Conservation (phyloP, 2,888 invertebrate species). For the Lordiphosa andalusiaca region DNA sequence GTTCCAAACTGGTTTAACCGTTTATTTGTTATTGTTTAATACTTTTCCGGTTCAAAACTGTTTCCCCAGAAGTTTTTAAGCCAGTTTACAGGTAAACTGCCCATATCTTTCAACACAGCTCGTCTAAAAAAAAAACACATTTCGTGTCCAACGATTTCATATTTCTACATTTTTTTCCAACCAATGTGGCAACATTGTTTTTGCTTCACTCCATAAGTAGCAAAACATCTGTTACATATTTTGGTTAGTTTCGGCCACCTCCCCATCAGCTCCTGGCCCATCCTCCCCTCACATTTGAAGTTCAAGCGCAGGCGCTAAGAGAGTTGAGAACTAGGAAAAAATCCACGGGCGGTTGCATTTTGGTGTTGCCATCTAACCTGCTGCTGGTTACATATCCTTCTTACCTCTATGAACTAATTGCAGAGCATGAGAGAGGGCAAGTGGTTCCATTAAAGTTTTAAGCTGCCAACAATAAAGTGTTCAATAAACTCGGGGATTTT, state of each 20-base stretch:
- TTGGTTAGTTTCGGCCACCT: neutral
- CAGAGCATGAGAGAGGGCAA: neutral
- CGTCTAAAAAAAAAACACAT: too few relatives aligned
- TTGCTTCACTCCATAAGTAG: too few relatives aligned
- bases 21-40: too few relatives aligned
- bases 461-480: constrained; percentile 54
- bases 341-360: constrained; percentile 19
- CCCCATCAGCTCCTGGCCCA: neutral
- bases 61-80: too few relatives aligned
- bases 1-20: too few relatives aligned
- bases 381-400: constrained; percentile 9
- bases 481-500: constrained; percentile 66
- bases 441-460: constrained; percentile 28
- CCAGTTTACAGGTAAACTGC: too few relatives aligned
- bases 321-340: neutral
- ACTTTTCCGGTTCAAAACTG: too few relatives aligned
- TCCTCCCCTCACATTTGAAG: neutral
- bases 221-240: too few relatives aligned
- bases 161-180: too few relatives aligned
- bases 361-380: constrained; percentile 32
- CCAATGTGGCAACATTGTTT: too few relatives aligned
- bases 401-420: constrained; percentile 6
- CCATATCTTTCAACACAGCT: too few relatives aligned
- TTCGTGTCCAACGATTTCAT: too few relatives aligned
- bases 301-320: constrained; percentile 7